Conservation (phyloP, 2,113 vertebrate genomes). For the Hydrolagus affinis region DNA sequence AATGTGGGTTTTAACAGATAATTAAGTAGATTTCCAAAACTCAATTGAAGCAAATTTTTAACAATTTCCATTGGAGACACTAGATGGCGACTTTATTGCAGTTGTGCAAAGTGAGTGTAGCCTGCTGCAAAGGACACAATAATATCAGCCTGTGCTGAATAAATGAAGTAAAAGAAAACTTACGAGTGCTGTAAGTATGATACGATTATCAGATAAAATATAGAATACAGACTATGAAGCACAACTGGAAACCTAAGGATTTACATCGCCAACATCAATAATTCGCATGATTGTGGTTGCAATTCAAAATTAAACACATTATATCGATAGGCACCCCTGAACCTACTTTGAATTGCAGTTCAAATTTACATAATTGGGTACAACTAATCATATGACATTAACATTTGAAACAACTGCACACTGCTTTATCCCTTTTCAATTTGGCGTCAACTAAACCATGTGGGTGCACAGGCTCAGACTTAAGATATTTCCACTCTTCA, state of each 20-base stretch:
- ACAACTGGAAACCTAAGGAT: not conserved
- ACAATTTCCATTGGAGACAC: not conserved
- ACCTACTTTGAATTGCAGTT: not conserved
- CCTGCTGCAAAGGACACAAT: not conserved
- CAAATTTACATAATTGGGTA: not conserved
- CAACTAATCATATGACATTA: not conserved
- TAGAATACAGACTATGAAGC: not conserved
- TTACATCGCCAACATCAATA: not conserved
- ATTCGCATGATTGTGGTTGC: not conserved
- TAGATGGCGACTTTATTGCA: slow-evolving; percentile 29
- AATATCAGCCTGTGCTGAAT: not conserved
- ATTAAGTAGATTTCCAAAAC: not conserved
- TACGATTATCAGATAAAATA: too few relatives aligned
- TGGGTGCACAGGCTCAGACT: not conserved
- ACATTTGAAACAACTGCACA: not conserved
- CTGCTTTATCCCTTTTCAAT: not conserved
- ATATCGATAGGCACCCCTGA: not conserved
- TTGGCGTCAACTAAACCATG: not conserved
- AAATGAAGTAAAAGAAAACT: not conserved
- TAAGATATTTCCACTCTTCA: not conserved
- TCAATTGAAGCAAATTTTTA: not conserved
- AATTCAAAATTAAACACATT: not conserved
- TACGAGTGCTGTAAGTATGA: too few relatives aligned
- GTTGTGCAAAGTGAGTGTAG: not conserved
- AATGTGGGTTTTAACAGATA: not conserved